These are phyloP conservation scores for Emys orbicularis DNA, from an alignment of 2,797 vertebrate genomes.

Conservation along the genomic window DNA sequence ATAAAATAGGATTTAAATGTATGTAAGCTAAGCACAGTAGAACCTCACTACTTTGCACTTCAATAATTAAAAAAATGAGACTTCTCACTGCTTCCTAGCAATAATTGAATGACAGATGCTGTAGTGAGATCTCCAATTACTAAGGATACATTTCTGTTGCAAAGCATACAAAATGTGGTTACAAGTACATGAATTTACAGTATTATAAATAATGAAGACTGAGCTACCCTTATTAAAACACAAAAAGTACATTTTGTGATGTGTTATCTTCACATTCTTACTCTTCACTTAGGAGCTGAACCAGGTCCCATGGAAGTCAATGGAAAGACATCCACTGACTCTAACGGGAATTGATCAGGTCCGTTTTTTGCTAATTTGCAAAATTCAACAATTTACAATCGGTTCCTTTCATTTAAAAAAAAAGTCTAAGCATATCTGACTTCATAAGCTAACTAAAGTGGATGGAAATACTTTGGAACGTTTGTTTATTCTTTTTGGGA, in stretches of 20 bases:
- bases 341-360: neutral
- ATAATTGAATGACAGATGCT: constrained; percentile 12
- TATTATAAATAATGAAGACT: constrained; percentile 10
- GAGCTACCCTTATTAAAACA: neutral
- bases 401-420: neutral
- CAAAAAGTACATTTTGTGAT: neutral
- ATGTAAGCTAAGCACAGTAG: constrained; percentile 41
- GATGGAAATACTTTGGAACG: neutral
- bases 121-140: neutral
- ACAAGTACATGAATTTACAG: neutral
- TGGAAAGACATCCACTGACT: neutral
- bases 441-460: neutral
- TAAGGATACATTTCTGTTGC: constrained; percentile 30
- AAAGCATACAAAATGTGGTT: neutral
- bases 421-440: neutral
- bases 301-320: neutral
- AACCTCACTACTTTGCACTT: constrained; percentile 62
- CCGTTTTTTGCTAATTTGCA: neutral
- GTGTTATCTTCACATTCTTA: neutral
- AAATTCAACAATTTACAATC: neutral
- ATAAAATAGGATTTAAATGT: constrained; percentile 62
- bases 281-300: neutral
- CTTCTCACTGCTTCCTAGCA: constrained; percentile 35
- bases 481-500: neutral
- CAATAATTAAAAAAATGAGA: constrained; percentile 43